phyloP scores from a whole-genome alignment of 2,888 invertebrate genomes.

The Ceratothoa steindachneri region DNA sequence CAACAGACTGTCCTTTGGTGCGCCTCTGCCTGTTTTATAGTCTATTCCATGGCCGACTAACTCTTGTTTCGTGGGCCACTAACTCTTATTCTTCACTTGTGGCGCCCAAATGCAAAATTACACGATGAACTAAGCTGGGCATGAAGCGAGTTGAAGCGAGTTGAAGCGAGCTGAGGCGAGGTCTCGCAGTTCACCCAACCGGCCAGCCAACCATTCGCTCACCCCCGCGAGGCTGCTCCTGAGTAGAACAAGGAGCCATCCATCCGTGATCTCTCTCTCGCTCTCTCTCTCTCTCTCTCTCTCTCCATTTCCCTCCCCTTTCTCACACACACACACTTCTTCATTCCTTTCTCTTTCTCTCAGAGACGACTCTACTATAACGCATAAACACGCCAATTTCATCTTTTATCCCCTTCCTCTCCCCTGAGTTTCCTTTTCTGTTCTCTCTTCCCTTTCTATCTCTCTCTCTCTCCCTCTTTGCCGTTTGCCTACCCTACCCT shows the following conservation, averaged over 20 bases:
- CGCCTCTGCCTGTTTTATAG: conserved; percentile 38
- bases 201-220: conserved; percentile 11
- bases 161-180: conserved; percentile 9
- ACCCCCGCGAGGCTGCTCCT: conserved; percentile 8
- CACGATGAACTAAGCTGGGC: conserved; percentile 47
- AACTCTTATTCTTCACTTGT: conserved; percentile 47
- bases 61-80: conserved; percentile 46
- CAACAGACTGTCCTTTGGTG: conserved; percentile 9
- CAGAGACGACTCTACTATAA: too few species aligned
- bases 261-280: not conserved
- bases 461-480: too few species aligned
- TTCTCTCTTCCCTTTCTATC: too few species aligned
- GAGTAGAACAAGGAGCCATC: not conserved
- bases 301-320: too few species aligned
- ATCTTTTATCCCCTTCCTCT: too few species aligned
- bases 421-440: too few species aligned
- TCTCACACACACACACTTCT: not conserved
- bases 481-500: too few species aligned
- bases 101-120: conserved; percentile 47
- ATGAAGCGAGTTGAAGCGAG: conserved; percentile 34
- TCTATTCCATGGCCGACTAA: conserved; percentile 46
- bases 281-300: too few species aligned
- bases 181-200: conserved; percentile 8
- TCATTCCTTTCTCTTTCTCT: too few species aligned
- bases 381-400: not conserved